These are phyloP conservation scores for Cordilura impudica DNA, from an alignment of 2,888 invertebrate genomes.

Conservation along the genomic window DNA sequence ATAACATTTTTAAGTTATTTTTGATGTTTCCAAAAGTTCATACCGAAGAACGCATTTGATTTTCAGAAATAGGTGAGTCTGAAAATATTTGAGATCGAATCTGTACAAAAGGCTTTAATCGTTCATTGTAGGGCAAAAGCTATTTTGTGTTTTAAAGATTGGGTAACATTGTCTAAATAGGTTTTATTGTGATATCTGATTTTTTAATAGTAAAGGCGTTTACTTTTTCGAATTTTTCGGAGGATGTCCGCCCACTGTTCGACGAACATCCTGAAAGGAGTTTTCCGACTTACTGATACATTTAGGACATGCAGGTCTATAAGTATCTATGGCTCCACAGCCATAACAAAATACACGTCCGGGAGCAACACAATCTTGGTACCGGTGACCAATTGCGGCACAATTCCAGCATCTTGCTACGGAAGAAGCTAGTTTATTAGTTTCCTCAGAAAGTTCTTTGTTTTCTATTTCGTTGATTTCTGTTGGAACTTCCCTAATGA, in stretches of 20 bases:
- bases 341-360: slow-evolving; percentile 5
- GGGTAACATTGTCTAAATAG: background rate
- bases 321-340: background rate
- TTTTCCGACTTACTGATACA: background rate
- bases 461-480: background rate
- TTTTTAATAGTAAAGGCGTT: background rate
- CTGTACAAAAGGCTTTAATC: background rate
- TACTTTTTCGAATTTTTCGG: background rate
- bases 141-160: background rate
- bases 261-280: background rate
- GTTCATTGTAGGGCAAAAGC: background rate
- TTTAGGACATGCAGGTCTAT: background rate
- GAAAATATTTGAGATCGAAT: background rate
- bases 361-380: background rate
- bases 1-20: background rate
- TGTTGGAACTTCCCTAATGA: slow-evolving; percentile 62
- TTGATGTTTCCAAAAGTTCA: background rate
- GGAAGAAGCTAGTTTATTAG: background rate
- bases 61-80: background rate
- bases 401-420: slow-evolving; percentile 10
- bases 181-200: background rate
- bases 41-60: background rate
- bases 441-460: background rate
- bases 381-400: slow-evolving; percentile 6
- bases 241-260: background rate